Evolutionary conservation across 2,888 invertebrate species (phyloP), one percentile per base, ranked within the genome.

Genomic region (Parnassius orleans): DNA sequence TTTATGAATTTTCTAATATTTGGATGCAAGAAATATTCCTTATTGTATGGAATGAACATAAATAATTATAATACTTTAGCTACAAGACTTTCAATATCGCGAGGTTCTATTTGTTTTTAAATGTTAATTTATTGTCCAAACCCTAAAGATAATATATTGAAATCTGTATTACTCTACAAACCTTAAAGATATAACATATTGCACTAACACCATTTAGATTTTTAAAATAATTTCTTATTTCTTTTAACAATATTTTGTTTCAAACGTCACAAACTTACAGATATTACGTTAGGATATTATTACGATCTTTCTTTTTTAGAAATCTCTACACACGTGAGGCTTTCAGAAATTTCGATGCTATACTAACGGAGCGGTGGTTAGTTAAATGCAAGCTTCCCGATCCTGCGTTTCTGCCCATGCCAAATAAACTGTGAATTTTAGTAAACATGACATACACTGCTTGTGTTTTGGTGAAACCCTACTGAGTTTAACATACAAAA

Each of bases 401-500:
- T 60, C 66, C 57, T 60, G 24, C 53, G 65, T 54, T 53, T 59
- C 54, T 46, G 57, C 53, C 48, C 53, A 48, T 41, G 44, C 41
- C n/a, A 63, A 47, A 42, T 42, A 14, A n/a, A 44, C 0, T 24
- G 59, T 15, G n/a, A 58, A 63, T 61, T 53, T 50, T 53, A 12
- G n/a, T 50, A 33, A 15, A 14, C 43, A 53, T 12, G 10, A 10
- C 10, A 44, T 80, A 73, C 83, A 83, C 75, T 77, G 74, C 72
- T 63, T 14, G 62, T 59, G 67, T 19, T 2, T 24, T 2, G n/a
- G 2, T 3, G 9, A 14, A 33, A 1, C 14, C 9, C n/a, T 24
- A 7, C 3, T 1, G 2, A 19, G 14, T 12, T 24, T 10, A 2
- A 1, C 24, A 2, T 9, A 14, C 3, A 59, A 9, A 71, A 14